Evolutionary conservation across 2,888 invertebrate species (phyloP).

Genomic region (Zootermopsis nevadensis): DNA sequence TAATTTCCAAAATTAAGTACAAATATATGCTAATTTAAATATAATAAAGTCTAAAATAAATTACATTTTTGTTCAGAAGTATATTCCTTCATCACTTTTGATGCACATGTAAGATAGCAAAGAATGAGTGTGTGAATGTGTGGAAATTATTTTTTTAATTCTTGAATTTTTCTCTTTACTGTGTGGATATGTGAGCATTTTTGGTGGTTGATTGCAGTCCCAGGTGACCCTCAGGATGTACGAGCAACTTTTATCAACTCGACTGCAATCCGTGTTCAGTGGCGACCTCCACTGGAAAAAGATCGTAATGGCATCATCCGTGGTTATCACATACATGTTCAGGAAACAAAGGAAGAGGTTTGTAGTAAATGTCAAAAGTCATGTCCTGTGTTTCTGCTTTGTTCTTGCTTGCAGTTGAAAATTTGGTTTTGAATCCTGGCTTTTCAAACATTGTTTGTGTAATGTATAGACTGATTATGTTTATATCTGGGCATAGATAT

Average conservation of each 20-base stretch:
- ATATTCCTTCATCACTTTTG: background rate
- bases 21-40: background rate
- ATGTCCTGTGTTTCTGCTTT: background rate
- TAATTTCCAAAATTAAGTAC: background rate
- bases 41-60: slow-evolving; percentile 5
- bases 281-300: slow-evolving; percentile 92
- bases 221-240: slow-evolving; percentile 95
- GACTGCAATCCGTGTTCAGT: slow-evolving; percentile 92
- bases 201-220: slow-evolving; percentile 77
- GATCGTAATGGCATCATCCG: slow-evolving; percentile 96
- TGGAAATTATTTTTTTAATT: slow-evolving; percentile 14
- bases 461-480: too few species aligned
- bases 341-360: slow-evolving; percentile 89
- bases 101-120: background rate
- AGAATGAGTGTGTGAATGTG: slow-evolving; percentile 43
- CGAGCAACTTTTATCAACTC: slow-evolving; percentile 91
- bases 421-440: too few species aligned
- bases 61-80: background rate
- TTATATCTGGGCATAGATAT: too few species aligned
- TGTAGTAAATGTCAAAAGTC: slow-evolving; percentile 9
- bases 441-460: too few species aligned
- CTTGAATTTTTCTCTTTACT: background rate
- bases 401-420: background rate
- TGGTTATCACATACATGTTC: slow-evolving; percentile 96
- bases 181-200: background rate